phyloP scores from a whole-genome alignment of 2,113 vertebrate genomes.

The Mormyrus iriodes region DNA sequence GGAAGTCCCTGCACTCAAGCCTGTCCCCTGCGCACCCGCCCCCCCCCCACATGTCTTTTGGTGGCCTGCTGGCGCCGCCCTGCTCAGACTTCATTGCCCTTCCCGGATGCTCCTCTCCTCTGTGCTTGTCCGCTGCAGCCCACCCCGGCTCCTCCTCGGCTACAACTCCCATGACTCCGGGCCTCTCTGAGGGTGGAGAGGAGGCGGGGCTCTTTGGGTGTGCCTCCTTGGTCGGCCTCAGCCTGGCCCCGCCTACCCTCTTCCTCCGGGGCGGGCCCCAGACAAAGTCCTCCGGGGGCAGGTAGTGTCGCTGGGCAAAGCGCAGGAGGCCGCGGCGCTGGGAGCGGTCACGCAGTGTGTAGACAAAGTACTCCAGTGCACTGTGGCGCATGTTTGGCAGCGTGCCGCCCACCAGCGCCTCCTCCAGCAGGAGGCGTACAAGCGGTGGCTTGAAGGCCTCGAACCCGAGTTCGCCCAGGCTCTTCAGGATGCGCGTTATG shows the following conservation, averaged over 20 bases:
- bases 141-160: slow-evolving; percentile 49
- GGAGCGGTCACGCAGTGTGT: slow-evolving; percentile 80
- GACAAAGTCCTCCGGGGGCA: slow-evolving; percentile 82
- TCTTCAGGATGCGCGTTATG: slow-evolving; percentile 95
- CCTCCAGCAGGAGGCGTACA: slow-evolving; percentile 84
- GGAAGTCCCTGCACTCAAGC: slow-evolving; percentile 42
- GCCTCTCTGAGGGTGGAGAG: slow-evolving; percentile 40
- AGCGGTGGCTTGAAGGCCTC: slow-evolving; percentile 89
- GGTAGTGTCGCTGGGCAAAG: slow-evolving; percentile 82
- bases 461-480: slow-evolving; percentile 90
- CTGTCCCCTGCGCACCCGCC: slow-evolving; percentile 28
- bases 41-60: slow-evolving; percentile 23
- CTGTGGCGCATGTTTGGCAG: slow-evolving; percentile 92
- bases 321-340: slow-evolving; percentile 82
- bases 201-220: slow-evolving; percentile 40
- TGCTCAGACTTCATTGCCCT: slow-evolving; percentile 21
- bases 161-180: slow-evolving; percentile 53
- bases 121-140: slow-evolving; percentile 43
- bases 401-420: slow-evolving; percentile 79
- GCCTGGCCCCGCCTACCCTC: slow-evolving; percentile 35
- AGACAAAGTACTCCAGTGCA: slow-evolving; percentile 90
- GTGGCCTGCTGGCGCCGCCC: slow-evolving; percentile 22
- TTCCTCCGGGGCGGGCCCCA: slow-evolving; percentile 78
- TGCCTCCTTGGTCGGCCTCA: slow-evolving; percentile 48
- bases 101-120: slow-evolving; percentile 33